phyloP scores from a whole-genome alignment of 1,140 invertebrate genomes.

The Papilio aristodemus region DNA sequence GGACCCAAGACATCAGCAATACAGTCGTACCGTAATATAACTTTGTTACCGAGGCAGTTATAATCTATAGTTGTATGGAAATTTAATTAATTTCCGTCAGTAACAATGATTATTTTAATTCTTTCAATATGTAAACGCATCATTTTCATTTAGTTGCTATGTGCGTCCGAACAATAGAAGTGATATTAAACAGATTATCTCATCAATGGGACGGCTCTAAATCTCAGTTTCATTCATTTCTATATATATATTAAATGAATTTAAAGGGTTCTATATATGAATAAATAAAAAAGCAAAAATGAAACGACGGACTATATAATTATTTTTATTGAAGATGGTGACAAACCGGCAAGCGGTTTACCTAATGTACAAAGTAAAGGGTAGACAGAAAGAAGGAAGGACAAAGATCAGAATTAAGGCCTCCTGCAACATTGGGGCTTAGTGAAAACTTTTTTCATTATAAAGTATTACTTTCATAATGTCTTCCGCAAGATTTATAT shows the following conservation, averaged over 20 bases:
- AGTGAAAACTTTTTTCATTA: no score
- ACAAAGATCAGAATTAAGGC: no score
- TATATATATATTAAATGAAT: neutral
- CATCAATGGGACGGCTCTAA: neutral
- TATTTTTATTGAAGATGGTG: no score
- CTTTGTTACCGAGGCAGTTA: no score
- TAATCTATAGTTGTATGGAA: neutral
- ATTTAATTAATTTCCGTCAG: neutral
- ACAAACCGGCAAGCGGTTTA: no score
- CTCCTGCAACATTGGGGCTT: no score
- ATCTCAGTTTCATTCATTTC: neutral
- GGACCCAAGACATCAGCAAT: neutral
- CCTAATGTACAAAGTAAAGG: neutral
- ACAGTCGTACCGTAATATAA: no score
- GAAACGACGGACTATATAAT: no score
- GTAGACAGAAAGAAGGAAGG: no score
- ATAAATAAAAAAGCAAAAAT: neutral
- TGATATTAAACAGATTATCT: slow-evolving; percentile 13
- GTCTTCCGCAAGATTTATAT: no score
- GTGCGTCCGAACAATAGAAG: no score
- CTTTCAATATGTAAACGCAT: neutral
- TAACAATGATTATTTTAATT: neutral
- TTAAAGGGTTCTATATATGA: neutral
- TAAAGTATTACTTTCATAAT: no score
- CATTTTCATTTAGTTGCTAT: neutral